Conservation (phyloP, 2,888 invertebrate genomes). For the Pandemis corylana region DNA sequence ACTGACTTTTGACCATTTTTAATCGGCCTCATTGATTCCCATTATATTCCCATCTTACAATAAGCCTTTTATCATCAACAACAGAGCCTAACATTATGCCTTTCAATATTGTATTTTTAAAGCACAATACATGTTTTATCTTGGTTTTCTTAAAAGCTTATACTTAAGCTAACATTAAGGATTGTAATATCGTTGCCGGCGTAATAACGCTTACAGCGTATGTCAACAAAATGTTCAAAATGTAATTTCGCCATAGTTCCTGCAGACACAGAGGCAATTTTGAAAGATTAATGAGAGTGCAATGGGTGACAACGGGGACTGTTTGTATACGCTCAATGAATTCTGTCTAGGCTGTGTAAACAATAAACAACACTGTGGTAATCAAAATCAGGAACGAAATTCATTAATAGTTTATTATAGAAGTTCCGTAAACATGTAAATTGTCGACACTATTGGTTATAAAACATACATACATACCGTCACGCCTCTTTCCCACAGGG, state of each 20-base stretch:
- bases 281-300: constrained; percentile 44
- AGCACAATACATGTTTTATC: constrained; percentile 5
- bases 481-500: too few relatives aligned
- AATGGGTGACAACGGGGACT: constrained; percentile 37
- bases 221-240: constrained; percentile 43
- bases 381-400: not conserved
- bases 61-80: not conserved
- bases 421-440: not conserved
- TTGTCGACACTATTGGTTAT: not conserved
- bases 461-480: too few relatives aligned
- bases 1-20: not conserved
- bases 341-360: not conserved
- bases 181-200: constrained; percentile 16
- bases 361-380: constrained; percentile 8
- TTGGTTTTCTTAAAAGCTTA: not conserved
- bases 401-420: not conserved
- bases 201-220: constrained; percentile 27
- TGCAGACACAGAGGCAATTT: constrained; percentile 41
- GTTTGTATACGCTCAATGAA: constrained; percentile 7
- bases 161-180: constrained; percentile 16
- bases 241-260: constrained; percentile 44
- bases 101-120: not conserved
- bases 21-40: not conserved
- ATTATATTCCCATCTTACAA: not conserved
- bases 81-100: not conserved